These are phyloP conservation scores for Synaphobranchus kaupii DNA, from an alignment of 2,797 vertebrate species.

Conservation along the genomic window DNA sequence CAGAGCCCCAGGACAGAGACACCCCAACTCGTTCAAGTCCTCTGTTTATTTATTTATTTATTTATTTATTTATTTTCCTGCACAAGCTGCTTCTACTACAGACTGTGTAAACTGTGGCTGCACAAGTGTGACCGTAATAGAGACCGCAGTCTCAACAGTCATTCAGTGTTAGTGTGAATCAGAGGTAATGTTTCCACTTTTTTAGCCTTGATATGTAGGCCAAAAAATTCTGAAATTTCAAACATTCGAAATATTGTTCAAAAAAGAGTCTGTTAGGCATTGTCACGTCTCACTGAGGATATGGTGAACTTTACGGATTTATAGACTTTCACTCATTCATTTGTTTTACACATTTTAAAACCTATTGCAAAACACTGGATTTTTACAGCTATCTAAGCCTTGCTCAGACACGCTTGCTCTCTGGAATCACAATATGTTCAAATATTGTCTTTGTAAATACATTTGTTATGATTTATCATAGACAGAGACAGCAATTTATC, in stretches of 20 bases:
- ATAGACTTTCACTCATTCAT: neutral
- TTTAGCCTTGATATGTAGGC: no score
- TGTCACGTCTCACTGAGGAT: neutral
- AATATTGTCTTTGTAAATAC: neutral
- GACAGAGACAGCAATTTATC: neutral
- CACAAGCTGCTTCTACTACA: no score
- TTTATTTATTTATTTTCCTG: no score
- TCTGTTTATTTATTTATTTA: no score
- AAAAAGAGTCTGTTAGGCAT: neutral
- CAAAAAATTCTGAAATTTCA: no score
- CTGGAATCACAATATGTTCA: neutral
- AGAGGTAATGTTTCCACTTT: no score
- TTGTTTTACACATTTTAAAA: neutral
- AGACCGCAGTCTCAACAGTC: no score
- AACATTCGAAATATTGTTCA: neutral
- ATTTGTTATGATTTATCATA: neutral
- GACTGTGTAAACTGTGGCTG: no score
- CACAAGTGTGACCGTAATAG: no score
- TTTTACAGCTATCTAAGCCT: neutral
- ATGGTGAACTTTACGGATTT: neutral
- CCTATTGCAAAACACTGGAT: neutral
- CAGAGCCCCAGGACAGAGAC: no score
- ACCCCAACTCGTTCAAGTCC: no score
- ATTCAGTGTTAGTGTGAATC: no score
- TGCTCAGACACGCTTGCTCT: neutral